A percentile compares a stretch with the other conserved stretches of the same genome.
These are phyloP conservation scores for Eriosoma lanigerum DNA, from an alignment of 1,140 invertebrate genomes.

Conservation along the genomic window DNA sequence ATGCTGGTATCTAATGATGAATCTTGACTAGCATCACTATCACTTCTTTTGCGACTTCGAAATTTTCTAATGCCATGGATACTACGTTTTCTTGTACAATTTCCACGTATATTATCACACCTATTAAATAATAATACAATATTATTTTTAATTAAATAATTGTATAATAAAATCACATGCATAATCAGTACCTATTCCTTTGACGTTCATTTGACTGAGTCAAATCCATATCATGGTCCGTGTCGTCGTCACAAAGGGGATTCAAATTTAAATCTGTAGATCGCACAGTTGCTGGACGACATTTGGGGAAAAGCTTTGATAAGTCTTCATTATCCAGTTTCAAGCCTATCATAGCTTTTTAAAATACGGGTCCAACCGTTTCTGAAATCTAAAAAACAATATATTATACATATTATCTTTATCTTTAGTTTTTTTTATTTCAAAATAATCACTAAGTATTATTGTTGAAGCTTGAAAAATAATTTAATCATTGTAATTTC, in stretches of 20 bases:
- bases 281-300: conserved; percentile 64
- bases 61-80: conserved; percentile 45
- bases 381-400: conserved; percentile 46
- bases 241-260: conserved; percentile 52
- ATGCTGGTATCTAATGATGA: conserved; percentile 48
- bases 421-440: background rate
- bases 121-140: background rate
- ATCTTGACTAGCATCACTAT: conserved; percentile 47
- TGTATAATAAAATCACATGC: background rate
- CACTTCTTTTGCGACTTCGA: conserved; percentile 44
- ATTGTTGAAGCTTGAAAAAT: background rate
- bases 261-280: conserved; percentile 63
- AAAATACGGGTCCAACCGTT: conserved; percentile 45
- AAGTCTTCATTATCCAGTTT: conserved; percentile 66
- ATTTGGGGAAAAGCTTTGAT: conserved; percentile 80
- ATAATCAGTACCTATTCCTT: conserved; percentile 36
- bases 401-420: background rate
- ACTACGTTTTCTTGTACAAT: conserved; percentile 40
- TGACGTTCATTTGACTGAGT: conserved; percentile 39
- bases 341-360: conserved; percentile 52
- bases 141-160: background rate
- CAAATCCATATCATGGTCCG: conserved; percentile 45
- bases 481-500: background rate
- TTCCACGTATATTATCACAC: conserved; percentile 44
- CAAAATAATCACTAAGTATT: background rate